Percentiles rank a stretch among this genome's conserved stretches.
Evolutionary conservation across 2,113 vertebrate species (phyloP).

Genomic region (Pitta sordida): DNA sequence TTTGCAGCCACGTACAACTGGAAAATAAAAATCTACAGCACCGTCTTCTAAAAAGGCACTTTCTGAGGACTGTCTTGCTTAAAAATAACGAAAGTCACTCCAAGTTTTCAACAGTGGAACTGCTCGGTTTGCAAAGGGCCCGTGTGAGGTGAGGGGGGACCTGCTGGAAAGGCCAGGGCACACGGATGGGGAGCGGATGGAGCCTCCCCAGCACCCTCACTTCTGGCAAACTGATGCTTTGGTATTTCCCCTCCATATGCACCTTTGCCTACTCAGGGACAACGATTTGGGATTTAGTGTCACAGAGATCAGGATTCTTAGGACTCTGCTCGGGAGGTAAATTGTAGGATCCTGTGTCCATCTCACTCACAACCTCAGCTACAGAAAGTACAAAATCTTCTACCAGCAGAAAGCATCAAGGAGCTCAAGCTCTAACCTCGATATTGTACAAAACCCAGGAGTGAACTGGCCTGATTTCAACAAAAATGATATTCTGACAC

Average conservation of each 20-base stretch:
- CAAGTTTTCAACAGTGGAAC: slow-evolving; percentile 39
- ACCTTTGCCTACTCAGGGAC: slow-evolving; percentile 14
- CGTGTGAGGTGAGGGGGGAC: slow-evolving; percentile 4
- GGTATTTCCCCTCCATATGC: background rate
- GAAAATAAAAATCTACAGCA: slow-evolving; percentile 87
- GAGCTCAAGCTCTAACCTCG: slow-evolving; percentile 5
- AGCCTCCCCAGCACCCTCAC: background rate
- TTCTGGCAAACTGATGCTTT: background rate
- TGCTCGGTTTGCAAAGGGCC: slow-evolving; percentile 45
- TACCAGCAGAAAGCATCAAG: slow-evolving; percentile 3
- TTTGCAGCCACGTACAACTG: slow-evolving; percentile 69
- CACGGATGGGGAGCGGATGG: background rate
- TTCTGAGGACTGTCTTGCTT: slow-evolving; percentile 84
- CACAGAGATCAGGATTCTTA: slow-evolving; percentile 1
- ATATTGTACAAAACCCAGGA: background rate
- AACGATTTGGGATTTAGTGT: background rate
- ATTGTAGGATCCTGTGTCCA: background rate
- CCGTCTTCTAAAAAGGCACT: slow-evolving; percentile 98
- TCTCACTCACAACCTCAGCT: background rate
- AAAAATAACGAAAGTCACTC: slow-evolving; percentile 49
- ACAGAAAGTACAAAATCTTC: slow-evolving; percentile 17
- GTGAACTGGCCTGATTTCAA: background rate
- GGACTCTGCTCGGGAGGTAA: background rate
- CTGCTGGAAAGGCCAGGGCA: slow-evolving; percentile 25
- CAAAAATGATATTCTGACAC: background rate